phyloP scores from a whole-genome alignment of 2,797 vertebrate genomes.

The Taeniopygia guttata region DNA sequence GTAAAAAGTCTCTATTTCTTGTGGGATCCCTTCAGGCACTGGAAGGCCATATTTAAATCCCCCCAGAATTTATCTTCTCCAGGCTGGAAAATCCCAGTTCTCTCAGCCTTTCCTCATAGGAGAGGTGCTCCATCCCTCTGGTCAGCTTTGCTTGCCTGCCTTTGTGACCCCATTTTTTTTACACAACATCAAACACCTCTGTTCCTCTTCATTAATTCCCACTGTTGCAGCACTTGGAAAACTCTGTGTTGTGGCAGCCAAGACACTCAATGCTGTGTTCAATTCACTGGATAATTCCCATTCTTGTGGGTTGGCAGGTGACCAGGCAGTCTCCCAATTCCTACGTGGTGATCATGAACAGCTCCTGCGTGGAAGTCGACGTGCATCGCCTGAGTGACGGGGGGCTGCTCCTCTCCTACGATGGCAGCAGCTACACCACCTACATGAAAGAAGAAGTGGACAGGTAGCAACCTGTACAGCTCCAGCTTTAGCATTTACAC shows the following conservation, averaged over 20 bases:
- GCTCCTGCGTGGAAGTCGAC: slow-evolving; percentile 89
- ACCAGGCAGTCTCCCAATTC: slow-evolving; percentile 96
- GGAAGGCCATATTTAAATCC: background rate
- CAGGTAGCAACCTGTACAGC: slow-evolving; percentile 73
- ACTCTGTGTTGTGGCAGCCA: background rate
- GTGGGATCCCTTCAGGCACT: background rate
- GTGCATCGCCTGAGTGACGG: slow-evolving; percentile 96
- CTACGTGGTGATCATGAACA: slow-evolving; percentile 97
- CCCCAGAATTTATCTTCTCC: background rate
- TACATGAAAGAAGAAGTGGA: slow-evolving; percentile 99
- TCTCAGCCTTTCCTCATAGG: background rate
- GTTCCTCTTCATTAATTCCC: background rate
- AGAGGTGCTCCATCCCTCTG: background rate
- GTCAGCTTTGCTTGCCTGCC: background rate
- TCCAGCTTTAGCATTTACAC: background rate
- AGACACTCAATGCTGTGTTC: background rate
- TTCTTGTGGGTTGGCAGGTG: slow-evolving; percentile 71
- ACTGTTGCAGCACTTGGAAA: background rate
- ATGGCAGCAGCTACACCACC: slow-evolving; percentile 97
- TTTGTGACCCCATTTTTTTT: background rate
- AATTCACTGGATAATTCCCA: background rate
- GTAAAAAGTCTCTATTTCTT: background rate
- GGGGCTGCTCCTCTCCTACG: slow-evolving; percentile 92
- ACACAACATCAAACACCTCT: background rate
- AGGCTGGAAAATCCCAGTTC: background rate